Base-by-base conservation (phyloP, 2,888 invertebrate genomes). In the Coenonympha glycerion region DNA sequence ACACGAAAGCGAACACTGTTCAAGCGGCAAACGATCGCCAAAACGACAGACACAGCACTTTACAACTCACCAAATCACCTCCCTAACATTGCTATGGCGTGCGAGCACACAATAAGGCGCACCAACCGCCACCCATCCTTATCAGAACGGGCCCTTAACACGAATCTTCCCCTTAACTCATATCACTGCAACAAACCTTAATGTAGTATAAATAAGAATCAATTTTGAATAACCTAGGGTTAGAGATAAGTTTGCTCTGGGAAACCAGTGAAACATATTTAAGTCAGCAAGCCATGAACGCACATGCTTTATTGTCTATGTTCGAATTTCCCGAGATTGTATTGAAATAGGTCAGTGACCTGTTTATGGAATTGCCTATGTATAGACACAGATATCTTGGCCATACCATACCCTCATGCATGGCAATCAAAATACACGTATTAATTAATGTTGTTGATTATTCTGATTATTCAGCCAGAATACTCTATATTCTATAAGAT, bases 71-170 rank as follows among this genome's bases (percentile, higher is more conserved):
- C 24, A 18, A 40, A 40, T 40, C 16, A 26, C n/a, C 22, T 21
- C 26, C 40, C 26, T 42, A 22, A 48, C 39, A 45, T 39, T 11
- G 33, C 21, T 28, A 18, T 49, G 28, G 53, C 53, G 49, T 53
- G 49, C 53, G 37, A 47, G 49, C 26, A 26, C 34, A 33, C 53
- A 49, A 53, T 49, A 47, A 53, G 33, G 44, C 21, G n/a, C 26
- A 26, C 18, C 22, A 13, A 37, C 52, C 18, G 26, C 18, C 22
- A 13, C 42, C 52, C 18, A 42, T 30, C 47, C 52, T 49, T 53
- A 53, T 50, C 53, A 45, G 30, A 53, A 53, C 47, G 49, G 21
- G 37, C 47, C 16, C 42, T 47, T 50, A 26, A 24, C 53, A 49
- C 49, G 53, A 53, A 49, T 36, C 41, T 37, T 36, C 47, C 41